Conservation (phyloP, 2,797 vertebrate species). For the Darevskia mixta region DNA sequence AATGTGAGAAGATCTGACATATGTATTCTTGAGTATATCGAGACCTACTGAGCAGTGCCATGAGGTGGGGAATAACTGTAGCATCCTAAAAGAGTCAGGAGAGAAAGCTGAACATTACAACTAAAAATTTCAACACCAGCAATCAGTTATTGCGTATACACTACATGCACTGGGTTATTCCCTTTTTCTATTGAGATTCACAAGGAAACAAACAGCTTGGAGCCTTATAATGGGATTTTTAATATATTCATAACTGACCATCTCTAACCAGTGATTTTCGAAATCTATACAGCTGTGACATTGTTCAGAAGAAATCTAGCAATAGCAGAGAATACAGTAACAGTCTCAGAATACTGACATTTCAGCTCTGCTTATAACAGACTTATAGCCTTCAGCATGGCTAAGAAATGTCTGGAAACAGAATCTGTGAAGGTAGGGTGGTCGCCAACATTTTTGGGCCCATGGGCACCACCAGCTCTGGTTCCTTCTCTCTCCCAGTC, state of each 20-base stretch:
- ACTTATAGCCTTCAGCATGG: not conserved
- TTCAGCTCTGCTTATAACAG: not conserved
- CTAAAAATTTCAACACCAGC: constrained; percentile 26
- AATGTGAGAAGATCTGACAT: constrained; percentile 99
- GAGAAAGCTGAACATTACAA: constrained; percentile 60
- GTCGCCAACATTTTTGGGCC: too few species aligned
- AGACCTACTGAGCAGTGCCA: constrained; percentile 94
- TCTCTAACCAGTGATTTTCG: not conserved
- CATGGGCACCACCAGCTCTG: too few species aligned
- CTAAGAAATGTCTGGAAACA: not conserved
- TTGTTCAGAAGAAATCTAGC: not conserved
- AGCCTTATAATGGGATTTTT: not conserved
- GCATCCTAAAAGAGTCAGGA: constrained; percentile 84
- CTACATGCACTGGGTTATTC: not conserved
- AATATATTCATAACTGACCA: not conserved
- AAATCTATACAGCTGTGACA: not conserved
- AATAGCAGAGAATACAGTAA: not conserved
- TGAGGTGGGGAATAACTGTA: constrained; percentile 97
- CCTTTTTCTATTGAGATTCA: not conserved
- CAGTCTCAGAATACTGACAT: not conserved
- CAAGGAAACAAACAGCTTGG: not conserved
- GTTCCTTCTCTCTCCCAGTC: too few species aligned
- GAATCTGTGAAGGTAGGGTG: not conserved
- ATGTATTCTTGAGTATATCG: constrained; percentile 97
- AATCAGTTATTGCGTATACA: constrained; percentile 6